Conservation (phyloP, 2,888 invertebrate species). For the Laothoe populi region DNA sequence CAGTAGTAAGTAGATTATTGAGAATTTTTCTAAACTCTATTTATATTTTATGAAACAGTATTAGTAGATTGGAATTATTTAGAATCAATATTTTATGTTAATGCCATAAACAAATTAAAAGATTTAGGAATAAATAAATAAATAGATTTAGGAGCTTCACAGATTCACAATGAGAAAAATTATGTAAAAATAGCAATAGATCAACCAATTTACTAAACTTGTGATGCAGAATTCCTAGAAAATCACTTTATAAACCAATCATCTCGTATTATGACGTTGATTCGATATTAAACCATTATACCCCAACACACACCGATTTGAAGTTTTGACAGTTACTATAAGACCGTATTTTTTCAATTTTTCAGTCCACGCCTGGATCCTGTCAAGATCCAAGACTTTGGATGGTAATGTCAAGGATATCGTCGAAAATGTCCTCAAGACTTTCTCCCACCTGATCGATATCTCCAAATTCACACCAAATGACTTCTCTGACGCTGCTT, state of each 20-base stretch:
- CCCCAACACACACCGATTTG: background rate
- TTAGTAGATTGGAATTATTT: too few species aligned
- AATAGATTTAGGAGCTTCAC: too few species aligned
- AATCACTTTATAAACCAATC: too few species aligned
- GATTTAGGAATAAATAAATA: too few species aligned
- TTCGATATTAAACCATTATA: background rate
- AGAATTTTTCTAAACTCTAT: background rate
- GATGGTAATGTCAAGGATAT: background rate
- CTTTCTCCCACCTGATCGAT: slow-evolving; percentile 41
- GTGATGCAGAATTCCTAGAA: background rate
- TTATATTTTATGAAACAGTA: too few species aligned
- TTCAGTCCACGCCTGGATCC: slow-evolving; percentile 12
- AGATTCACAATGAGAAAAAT: too few species aligned
- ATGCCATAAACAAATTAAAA: too few species aligned
- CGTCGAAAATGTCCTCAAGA: slow-evolving; percentile 7
- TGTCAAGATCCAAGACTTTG: background rate
- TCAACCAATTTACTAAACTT: background rate
- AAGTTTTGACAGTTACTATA: background rate
- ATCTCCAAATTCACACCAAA: slow-evolving; percentile 38
- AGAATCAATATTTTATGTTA: too few species aligned
- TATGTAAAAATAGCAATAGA: too few species aligned
- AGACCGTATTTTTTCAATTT: background rate
- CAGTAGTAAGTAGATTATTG: slow-evolving; percentile 29
- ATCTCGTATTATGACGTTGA: too few species aligned
- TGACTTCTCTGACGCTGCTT: slow-evolving; percentile 44